A percentile compares a stretch with the other conserved stretches of the same genome.
Evolutionary conservation across 2,797 vertebrate genomes (phyloP).

Genomic region (Oryzias dopingdopingensis): DNA sequence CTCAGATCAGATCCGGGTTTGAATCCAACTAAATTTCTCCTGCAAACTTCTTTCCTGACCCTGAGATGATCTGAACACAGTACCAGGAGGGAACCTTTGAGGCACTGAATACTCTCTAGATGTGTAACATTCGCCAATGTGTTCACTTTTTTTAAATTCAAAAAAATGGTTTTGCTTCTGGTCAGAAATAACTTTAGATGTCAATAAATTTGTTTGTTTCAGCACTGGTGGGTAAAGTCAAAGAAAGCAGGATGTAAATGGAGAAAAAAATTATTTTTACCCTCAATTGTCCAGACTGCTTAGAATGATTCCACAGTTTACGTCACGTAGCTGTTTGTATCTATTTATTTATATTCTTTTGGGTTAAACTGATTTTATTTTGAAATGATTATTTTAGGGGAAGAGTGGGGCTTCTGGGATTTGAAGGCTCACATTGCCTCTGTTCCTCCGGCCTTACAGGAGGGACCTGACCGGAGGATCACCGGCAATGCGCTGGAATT

Average conservation of each 20-base stretch:
- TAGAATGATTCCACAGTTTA: constrained; percentile 67
- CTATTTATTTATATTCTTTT: constrained; percentile 65
- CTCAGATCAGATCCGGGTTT: not conserved
- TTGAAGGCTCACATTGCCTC: constrained; percentile 60
- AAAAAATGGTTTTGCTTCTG: constrained; percentile 38
- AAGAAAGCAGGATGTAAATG: constrained; percentile 43
- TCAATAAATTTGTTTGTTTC: constrained; percentile 66
- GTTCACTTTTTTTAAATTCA: constrained; percentile 42
- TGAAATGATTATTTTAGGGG: constrained; percentile 42
- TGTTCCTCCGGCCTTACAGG: constrained; percentile 71
- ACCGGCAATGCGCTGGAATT: constrained; percentile 61
- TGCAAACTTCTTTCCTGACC: no score
- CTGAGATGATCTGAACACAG: constrained; percentile 49
- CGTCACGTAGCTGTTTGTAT: constrained; percentile 69
- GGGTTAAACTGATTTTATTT: constrained; percentile 60
- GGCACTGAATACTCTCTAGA: constrained; percentile 57
- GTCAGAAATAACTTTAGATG: constrained; percentile 70
- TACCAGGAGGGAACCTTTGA: constrained; percentile 78
- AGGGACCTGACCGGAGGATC: constrained; percentile 76
- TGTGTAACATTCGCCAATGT: constrained; percentile 54
- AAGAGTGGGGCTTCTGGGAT: constrained; percentile 34
- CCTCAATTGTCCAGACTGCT: constrained; percentile 62
- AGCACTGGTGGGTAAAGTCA: constrained; percentile 62
- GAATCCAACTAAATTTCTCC: not conserved
- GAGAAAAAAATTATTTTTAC: constrained; percentile 54